Evolutionary conservation across 2,888 invertebrate genomes (phyloP).

Genomic region (Dynastes tityus): DNA sequence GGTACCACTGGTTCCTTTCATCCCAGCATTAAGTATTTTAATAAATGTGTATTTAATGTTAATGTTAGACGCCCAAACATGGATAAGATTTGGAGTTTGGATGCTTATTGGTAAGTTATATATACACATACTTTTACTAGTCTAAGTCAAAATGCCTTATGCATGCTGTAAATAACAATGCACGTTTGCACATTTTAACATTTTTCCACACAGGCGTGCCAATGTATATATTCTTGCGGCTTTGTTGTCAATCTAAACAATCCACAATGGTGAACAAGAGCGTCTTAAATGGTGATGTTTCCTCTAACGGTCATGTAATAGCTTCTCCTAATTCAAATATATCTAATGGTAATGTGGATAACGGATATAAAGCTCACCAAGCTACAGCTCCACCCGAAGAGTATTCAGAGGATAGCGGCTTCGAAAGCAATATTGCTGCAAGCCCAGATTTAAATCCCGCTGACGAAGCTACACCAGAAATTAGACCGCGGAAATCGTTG

Average conservation of each 20-base stretch:
- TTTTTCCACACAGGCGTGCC: conserved; percentile 65
- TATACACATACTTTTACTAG: conserved; percentile 45
- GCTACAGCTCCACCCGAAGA: conserved; percentile 22
- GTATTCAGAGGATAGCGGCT: conserved; percentile 38
- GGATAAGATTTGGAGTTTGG: conserved; percentile 90
- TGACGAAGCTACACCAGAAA: neutral
- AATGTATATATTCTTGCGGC: conserved; percentile 60
- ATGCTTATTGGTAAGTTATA: conserved; percentile 80
- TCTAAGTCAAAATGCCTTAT: conserved; percentile 22
- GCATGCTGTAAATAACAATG: conserved; percentile 63
- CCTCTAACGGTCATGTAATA: conserved; percentile 19
- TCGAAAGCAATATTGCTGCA: conserved; percentile 20
- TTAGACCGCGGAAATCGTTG: conserved; percentile 10
- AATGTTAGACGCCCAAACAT: conserved; percentile 83
- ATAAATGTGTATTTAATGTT: conserved; percentile 90
- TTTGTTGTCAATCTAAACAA: conserved; percentile 37
- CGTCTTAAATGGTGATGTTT: conserved; percentile 24
- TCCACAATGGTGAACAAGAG: conserved; percentile 3
- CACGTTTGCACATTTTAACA: conserved; percentile 60
- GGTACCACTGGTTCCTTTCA: conserved; percentile 88
- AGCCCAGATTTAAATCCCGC: neutral
- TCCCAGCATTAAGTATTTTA: conserved; percentile 87
- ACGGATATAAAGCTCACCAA: neutral
- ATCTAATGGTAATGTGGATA: neutral
- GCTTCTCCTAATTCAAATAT: neutral